These are phyloP conservation scores for Colletes latitarsis DNA, from an alignment of 1,140 invertebrate genomes.

Conservation along the genomic window DNA sequence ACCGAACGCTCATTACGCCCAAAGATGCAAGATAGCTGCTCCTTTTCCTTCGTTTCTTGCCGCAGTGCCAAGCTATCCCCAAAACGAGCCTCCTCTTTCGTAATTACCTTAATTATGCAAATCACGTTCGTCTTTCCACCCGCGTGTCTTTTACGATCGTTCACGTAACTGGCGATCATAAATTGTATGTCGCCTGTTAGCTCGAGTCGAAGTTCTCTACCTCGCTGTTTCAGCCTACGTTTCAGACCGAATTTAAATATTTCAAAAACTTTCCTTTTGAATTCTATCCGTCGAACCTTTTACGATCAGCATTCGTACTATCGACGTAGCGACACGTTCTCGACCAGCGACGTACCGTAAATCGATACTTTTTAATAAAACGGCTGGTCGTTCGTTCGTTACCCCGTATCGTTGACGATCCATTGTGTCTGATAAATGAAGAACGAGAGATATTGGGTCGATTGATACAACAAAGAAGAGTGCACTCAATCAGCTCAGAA, in stretches of 20 bases:
- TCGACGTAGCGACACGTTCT: not conserved
- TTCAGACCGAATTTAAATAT: too few relatives aligned
- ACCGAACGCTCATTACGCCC: constrained; percentile 51
- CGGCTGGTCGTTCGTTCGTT: constrained; percentile 5
- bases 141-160: not conserved
- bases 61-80: not conserved
- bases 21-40: constrained; percentile 38
- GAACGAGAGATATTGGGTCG: constrained; percentile 41
- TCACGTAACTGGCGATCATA: not conserved
- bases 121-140: not conserved
- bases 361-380: constrained; percentile 48
- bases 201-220: too few relatives aligned
- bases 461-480: constrained; percentile 40
- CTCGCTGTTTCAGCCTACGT: too few relatives aligned
- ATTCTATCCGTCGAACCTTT: too few relatives aligned
- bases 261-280: too few relatives aligned
- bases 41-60: not conserved
- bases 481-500: constrained; percentile 45
- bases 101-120: constrained; percentile 41
- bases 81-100: not conserved
- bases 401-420: constrained; percentile 42
- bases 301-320: too few relatives aligned
- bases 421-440: constrained; percentile 44
- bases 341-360: not conserved
- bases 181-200: too few relatives aligned